These are phyloP conservation scores for Clarias platycephalus DNA, from an alignment of 2,797 vertebrate genomes.

Conservation along the genomic window DNA sequence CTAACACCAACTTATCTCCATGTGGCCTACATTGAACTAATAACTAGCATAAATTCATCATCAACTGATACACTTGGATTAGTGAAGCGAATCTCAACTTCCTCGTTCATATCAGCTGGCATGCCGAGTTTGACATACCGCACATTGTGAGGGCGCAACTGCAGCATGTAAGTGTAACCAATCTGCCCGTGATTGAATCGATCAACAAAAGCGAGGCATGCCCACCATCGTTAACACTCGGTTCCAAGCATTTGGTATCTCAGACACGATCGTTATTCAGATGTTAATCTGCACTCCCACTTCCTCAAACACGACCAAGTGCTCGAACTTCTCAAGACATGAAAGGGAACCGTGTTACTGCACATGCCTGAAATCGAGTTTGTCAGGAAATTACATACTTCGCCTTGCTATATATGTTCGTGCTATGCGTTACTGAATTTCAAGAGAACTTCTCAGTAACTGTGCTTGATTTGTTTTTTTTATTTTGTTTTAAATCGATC, in stretches of 20 bases:
- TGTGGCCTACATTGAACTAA: too few species aligned
- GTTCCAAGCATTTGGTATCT: background rate
- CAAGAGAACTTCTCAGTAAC: background rate
- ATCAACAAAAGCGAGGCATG: background rate
- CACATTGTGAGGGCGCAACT: background rate
- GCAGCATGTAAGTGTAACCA: background rate
- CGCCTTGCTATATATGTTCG: background rate
- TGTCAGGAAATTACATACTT: constrained; percentile 13
- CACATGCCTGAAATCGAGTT: constrained; percentile 20
- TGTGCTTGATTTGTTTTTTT: background rate
- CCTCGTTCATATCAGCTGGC: background rate
- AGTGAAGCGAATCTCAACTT: background rate
- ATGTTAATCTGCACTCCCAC: background rate
- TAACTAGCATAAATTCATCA: background rate
- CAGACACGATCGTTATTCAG: background rate
- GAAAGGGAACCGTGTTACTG: background rate
- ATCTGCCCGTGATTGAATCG: background rate
- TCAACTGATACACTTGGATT: background rate
- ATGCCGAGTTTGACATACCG: background rate
- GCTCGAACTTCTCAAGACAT: background rate
- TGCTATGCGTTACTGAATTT: background rate
- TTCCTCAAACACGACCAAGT: background rate
- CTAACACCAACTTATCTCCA: background rate
- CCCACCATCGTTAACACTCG: background rate
- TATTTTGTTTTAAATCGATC: too few species aligned